Evolutionary conservation across 1,140 invertebrate species (phyloP).

Genomic region (Euglossa dilemma): DNA sequence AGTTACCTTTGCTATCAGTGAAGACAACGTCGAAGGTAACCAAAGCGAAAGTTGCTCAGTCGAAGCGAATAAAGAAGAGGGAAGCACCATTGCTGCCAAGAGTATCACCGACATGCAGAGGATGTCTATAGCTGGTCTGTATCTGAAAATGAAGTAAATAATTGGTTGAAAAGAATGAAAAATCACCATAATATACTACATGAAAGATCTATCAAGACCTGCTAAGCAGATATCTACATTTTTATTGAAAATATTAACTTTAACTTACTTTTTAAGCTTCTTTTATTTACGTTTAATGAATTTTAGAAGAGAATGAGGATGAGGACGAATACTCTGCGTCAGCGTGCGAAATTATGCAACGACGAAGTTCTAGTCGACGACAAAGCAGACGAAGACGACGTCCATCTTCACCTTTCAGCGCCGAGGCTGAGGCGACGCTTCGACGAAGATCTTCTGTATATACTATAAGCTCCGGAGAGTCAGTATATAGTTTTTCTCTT

Average conservation of each 20-base stretch:
- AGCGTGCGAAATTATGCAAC: slow-evolving; percentile 90
- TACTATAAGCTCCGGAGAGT: slow-evolving; percentile 94
- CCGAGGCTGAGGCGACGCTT: slow-evolving; percentile 77
- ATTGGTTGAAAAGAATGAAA: not conserved
- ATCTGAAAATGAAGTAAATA: not conserved
- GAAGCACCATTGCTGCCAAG: not conserved
- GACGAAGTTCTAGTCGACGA: slow-evolving; percentile 86
- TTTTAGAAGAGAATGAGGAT: slow-evolving; percentile 83
- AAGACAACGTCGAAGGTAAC: slow-evolving; percentile 74
- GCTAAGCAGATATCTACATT: too few relatives aligned
- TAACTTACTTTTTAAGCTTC: not conserved
- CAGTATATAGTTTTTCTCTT: slow-evolving; percentile 73
- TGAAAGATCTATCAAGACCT: too few relatives aligned
- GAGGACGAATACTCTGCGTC: slow-evolving; percentile 92
- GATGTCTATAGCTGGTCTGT: slow-evolving; percentile 58
- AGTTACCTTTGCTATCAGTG: slow-evolving; percentile 86
- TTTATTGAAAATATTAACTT: too few relatives aligned
- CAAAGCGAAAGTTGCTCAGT: not conserved
- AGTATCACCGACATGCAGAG: slow-evolving; percentile 51
- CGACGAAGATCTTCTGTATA: slow-evolving; percentile 90
- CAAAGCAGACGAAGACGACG: slow-evolving; percentile 84
- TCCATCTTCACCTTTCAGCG: slow-evolving; percentile 88
- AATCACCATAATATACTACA: too few relatives aligned
- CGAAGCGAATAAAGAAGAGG: not conserved
- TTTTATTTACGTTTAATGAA: too few relatives aligned